Conservation (phyloP, 1,140 invertebrate species). For the Caenorhabditis remanei region DNA sequence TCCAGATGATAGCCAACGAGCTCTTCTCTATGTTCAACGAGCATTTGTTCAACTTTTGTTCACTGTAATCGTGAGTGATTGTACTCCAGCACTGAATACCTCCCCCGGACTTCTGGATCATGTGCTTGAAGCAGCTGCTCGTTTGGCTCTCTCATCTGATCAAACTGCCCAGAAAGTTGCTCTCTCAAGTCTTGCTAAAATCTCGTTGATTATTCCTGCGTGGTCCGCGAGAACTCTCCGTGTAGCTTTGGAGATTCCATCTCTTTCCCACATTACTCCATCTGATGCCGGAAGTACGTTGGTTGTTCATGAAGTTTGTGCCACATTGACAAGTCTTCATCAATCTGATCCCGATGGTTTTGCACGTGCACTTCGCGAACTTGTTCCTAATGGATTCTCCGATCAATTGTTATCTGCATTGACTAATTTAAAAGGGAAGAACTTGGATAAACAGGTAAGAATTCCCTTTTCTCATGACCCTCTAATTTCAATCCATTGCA, state of each 20-base stretch:
- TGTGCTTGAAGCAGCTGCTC: constrained; percentile 54
- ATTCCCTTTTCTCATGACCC: too few species aligned
- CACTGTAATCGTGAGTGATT: constrained; percentile 24
- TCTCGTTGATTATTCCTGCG: not conserved
- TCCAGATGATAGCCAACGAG: constrained; percentile 55
- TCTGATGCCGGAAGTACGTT: constrained; percentile 59
- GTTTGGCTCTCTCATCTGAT: constrained; percentile 49
- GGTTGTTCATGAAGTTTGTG: constrained; percentile 39
- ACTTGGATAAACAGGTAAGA: constrained; percentile 33
- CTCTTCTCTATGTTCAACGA: constrained; percentile 57
- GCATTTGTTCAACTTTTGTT: constrained; percentile 53
- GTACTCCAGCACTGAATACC: not conserved
- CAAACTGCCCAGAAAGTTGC: constrained; percentile 59
- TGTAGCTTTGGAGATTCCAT: constrained; percentile 44
- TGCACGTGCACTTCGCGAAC: not conserved
- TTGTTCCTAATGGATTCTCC: constrained; percentile 37
- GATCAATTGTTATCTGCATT: constrained; percentile 8
- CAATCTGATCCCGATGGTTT: constrained; percentile 32
- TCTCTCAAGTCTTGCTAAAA: constrained; percentile 41
- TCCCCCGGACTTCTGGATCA: constrained; percentile 9
- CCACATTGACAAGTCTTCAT: constrained; percentile 7
- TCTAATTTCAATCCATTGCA: not conserved
- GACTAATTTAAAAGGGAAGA: constrained; percentile 42
- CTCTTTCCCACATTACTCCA: constrained; percentile 51
- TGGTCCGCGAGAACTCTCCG: constrained; percentile 49